Evolutionary conservation across 2,888 invertebrate genomes (phyloP).

Genomic region (Galerucella pusilla): DNA sequence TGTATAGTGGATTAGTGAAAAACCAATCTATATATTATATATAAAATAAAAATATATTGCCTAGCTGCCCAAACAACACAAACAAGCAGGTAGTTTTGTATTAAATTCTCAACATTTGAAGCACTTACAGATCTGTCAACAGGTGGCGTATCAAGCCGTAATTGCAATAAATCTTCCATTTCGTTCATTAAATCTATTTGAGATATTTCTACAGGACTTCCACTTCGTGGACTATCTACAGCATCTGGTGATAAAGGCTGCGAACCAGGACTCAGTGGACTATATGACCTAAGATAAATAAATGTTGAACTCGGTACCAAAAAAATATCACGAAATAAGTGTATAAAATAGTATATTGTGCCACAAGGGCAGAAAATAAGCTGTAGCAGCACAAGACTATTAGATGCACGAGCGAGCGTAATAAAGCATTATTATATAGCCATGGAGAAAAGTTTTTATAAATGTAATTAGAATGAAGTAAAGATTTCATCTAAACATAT

Average conservation of each 20-base stretch:
- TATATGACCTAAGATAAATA: slow-evolving; percentile 58
- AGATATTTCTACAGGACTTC: slow-evolving; percentile 65
- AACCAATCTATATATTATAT: not conserved
- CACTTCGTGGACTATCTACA: slow-evolving; percentile 62
- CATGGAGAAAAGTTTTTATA: too few relatives aligned
- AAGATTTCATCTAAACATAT: too few relatives aligned
- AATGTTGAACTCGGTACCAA: slow-evolving; percentile 2
- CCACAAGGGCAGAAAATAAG: too few relatives aligned
- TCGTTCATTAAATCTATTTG: slow-evolving; percentile 76
- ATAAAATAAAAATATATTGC: not conserved
- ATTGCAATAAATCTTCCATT: slow-evolving; percentile 70
- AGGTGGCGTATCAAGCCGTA: slow-evolving; percentile 67
- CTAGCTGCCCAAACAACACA: not conserved
- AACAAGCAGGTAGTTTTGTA: not conserved
- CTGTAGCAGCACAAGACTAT: too few relatives aligned
- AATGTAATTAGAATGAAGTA: too few relatives aligned
- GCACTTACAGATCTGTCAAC: slow-evolving; percentile 74
- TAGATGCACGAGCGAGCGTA: too few relatives aligned
- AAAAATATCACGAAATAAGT: not conserved
- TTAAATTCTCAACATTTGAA: not conserved
- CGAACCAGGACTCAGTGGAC: slow-evolving; percentile 65
- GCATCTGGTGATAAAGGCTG: slow-evolving; percentile 69
- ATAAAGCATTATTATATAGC: too few relatives aligned
- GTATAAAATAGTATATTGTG: not conserved
- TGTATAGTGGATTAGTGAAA: not conserved